Evolutionary conservation across 2,797 vertebrate genomes (phyloP), one percentile per base, ranked within the genome.

Genomic region (Sebastes oblongus): DNA sequence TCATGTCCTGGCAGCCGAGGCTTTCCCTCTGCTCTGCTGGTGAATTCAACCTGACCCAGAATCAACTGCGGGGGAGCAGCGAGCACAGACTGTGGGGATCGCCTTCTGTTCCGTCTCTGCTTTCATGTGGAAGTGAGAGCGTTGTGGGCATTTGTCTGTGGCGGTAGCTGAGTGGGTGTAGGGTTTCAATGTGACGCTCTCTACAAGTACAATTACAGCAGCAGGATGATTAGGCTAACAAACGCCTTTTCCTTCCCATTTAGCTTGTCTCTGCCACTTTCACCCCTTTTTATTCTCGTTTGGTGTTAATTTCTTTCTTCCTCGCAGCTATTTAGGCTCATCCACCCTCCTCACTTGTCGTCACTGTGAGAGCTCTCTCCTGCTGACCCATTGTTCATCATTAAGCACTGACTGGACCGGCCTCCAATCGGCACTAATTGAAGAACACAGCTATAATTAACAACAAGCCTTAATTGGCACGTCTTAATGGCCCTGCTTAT

Each of bases 51-150:
- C 79, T 89, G 89, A 91, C 89, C 89, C 86, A 87, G 72, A 89
- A 92, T 90, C 72, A 86, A 67, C 61, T 88, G 89, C 61, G 85
- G 88, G 89, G 85, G 88, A 86, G 85, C 80, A 8, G 68, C 70
- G 25, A 80, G 85, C 75, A 8, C 82, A 82, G 86, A 88, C 89
- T 87, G 83, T 14, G 6, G 86, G 86, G 72, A 86, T 87, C 36
- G 65, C 90, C 90, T 87, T 86, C 84, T 91, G 81, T 79, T 92
- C 88, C n/a, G 77, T 65, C 85, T 90, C 86, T 84, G 89, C 86
- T 88, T 89, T 86, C 78, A 83, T 83, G 81, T 86, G 76, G 42
- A 88, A 88, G 81, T 73, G 59, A 82, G 80, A 89, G 79, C 3
- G 12, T 36, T 42, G 79, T 84, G 82, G 85, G 82, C 78, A 75